These are phyloP conservation scores for Oryzias javanicus DNA, from an alignment of 2,113 vertebrate genomes.

Conservation along the genomic window DNA sequence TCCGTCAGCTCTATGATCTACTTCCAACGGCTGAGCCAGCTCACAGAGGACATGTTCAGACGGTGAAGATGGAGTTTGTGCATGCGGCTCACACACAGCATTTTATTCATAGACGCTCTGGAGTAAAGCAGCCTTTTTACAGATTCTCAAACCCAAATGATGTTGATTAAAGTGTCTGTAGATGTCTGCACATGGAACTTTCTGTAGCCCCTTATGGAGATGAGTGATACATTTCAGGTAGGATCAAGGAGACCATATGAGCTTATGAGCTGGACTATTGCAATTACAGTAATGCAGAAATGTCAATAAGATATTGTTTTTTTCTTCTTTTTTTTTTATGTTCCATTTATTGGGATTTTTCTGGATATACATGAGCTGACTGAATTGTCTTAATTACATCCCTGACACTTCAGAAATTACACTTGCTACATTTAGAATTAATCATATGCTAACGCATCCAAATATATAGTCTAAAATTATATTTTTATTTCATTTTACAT, in stretches of 20 bases:
- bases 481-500: neutral
- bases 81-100: neutral
- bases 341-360: neutral
- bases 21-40: slow-evolving; percentile 24
- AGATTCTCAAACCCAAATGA: slow-evolving; percentile 10
- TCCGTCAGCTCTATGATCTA: slow-evolving; percentile 29
- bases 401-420: neutral
- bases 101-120: slow-evolving; percentile 9
- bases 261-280: too few species aligned
- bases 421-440: neutral
- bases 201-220: too few species aligned
- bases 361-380: neutral
- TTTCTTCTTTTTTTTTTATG: neutral
- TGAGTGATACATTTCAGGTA: too few species aligned
- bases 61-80: slow-evolving; percentile 17
- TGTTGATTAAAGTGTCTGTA: slow-evolving; percentile 12
- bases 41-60: slow-evolving; percentile 33
- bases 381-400: neutral
- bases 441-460: neutral
- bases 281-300: too few species aligned
- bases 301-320: neutral
- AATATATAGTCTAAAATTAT: neutral
- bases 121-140: slow-evolving; percentile 12
- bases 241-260: too few species aligned
- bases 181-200: neutral